A percentile compares a stretch with the other conserved stretches of the same genome.
These are phyloP conservation scores for Rhimphoctona megacephalus DNA, from an alignment of 2,888 invertebrate species.

Conservation along the genomic window DNA sequence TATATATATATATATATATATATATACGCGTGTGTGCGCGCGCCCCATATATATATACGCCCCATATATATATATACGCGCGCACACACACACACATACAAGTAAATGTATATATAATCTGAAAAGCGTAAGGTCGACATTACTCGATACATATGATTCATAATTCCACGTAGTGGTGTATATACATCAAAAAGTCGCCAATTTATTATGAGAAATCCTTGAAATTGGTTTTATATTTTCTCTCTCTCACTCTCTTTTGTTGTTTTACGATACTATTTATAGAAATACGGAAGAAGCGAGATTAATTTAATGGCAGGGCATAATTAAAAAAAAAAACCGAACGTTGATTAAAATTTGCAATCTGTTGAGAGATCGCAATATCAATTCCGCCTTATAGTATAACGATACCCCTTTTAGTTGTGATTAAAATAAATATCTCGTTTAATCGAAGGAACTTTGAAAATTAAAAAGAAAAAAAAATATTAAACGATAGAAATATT, in stretches of 20 bases:
- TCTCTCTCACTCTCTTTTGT: not conserved
- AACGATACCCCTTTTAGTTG: not conserved
- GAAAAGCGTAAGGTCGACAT: constrained; percentile 26
- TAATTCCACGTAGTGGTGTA: constrained; percentile 39
- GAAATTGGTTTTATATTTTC: not conserved
- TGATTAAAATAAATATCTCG: not conserved
- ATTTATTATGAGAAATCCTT: constrained; percentile 8
- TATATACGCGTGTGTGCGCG: too few relatives aligned
- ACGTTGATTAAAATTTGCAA: not conserved
- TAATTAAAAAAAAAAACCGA: not conserved
- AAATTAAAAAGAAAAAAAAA: not conserved
- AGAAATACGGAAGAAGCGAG: not conserved
- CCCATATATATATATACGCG: not conserved
- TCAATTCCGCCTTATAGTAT: not conserved
- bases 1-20: not conserved
- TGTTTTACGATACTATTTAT: not conserved
- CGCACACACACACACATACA: too few relatives aligned
- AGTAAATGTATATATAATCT: not conserved
- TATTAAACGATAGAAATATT: not conserved
- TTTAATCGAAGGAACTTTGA: not conserved
- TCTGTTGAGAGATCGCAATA: not conserved
- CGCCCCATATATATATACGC: not conserved
- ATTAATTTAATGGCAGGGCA: not conserved
- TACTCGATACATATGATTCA: constrained; percentile 17
- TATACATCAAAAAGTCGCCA: constrained; percentile 41